These are phyloP conservation scores for Ateles fusciceps DNA, from an alignment of 2,797 vertebrate genomes.

Conservation along the genomic window DNA sequence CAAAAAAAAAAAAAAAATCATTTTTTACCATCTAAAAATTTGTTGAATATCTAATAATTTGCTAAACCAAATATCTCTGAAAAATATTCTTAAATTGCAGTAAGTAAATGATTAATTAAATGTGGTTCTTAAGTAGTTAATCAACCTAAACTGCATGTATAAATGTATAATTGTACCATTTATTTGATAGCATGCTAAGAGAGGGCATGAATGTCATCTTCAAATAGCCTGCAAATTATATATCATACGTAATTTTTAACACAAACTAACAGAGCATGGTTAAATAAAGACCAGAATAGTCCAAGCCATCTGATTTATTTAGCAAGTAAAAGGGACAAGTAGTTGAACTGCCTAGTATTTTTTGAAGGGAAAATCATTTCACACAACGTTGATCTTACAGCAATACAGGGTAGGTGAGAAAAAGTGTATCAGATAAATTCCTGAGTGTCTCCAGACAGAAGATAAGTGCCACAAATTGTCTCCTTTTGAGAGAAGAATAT, in stretches of 20 bases:
- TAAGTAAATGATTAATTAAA: background rate
- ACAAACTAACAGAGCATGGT: background rate
- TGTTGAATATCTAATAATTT: background rate
- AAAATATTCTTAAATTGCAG: background rate
- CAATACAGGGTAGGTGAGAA: slow-evolving; percentile 32
- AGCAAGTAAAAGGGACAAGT: background rate
- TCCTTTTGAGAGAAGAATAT: slow-evolving; percentile 56
- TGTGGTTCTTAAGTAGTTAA: background rate
- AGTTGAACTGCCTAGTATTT: slow-evolving; percentile 43
- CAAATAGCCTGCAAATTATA: background rate
- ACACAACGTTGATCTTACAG: slow-evolving; percentile 31
- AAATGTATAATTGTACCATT: background rate
- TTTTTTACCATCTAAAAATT: background rate
- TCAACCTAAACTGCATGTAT: background rate
- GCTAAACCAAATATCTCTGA: background rate
- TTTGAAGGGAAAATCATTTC: slow-evolving; percentile 63
- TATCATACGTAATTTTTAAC: background rate
- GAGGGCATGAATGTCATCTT: slow-evolving; percentile 19
- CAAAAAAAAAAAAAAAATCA: background rate
- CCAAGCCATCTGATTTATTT: slow-evolving; percentile 23
- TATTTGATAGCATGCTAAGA: background rate
- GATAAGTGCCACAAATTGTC: slow-evolving; percentile 36
- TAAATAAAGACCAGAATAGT: background rate
- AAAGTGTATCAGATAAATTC: slow-evolving; percentile 58
- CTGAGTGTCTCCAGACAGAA: background rate